Percentiles rank a stretch among this genome's conserved stretches.
These are phyloP conservation scores for Eptesicus fuscus DNA, from an alignment of 2,113 vertebrate species.

Conservation along the genomic window DNA sequence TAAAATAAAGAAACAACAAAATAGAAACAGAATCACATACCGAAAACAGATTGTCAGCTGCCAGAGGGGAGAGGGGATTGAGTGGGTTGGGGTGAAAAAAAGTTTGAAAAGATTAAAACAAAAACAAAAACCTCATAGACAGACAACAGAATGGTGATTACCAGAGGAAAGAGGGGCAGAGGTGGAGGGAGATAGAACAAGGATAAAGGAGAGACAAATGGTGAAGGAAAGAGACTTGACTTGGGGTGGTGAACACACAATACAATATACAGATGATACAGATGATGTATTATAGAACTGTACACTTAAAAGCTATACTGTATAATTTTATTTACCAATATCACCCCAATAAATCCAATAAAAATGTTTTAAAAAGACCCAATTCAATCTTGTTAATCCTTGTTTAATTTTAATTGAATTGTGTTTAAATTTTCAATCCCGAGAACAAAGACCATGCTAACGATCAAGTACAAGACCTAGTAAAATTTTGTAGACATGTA, in stretches of 20 bases:
- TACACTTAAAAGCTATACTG: neutral
- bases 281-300: neutral
- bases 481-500: neutral
- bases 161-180: neutral
- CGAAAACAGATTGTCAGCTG: neutral
- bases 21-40: neutral
- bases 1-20: neutral
- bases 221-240: neutral
- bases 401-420: neutral
- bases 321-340: neutral
- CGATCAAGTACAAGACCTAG: neutral
- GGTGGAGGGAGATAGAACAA: neutral
- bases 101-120: neutral
- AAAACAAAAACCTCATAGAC: neutral
- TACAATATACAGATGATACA: neutral
- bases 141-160: neutral
- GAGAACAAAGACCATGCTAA: neutral
- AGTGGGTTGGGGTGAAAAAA: neutral
- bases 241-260: neutral
- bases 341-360: neutral
- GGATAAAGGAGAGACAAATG: neutral
- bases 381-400: constrained; percentile 7
- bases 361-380: neutral
- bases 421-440: neutral
- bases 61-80: neutral